These are phyloP conservation scores for Drosophila incognita DNA, from an alignment of 2,888 invertebrate species.

Conservation along the genomic window DNA sequence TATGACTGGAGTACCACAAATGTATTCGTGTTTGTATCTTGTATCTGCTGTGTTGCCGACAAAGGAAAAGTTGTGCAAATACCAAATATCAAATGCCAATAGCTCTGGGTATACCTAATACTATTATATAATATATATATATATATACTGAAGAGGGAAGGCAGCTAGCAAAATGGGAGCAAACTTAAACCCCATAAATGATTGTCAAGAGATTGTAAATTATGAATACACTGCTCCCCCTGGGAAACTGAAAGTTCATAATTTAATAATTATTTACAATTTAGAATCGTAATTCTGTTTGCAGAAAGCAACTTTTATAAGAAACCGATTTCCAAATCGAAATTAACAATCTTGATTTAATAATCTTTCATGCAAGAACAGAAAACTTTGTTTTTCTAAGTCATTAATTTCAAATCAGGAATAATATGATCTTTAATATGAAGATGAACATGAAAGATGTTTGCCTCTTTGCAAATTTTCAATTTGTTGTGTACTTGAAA, in stretches of 20 bases:
- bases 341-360: too few species aligned
- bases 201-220: slow-evolving; percentile 44
- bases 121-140: slow-evolving; percentile 53
- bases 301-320: not conserved
- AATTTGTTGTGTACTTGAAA: not conserved
- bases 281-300: not conserved
- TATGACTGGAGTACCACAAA: slow-evolving; percentile 31
- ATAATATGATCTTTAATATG: too few species aligned
- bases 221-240: slow-evolving; percentile 11
- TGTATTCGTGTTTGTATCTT: slow-evolving; percentile 28
- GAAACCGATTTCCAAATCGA: too few species aligned
- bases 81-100: slow-evolving; percentile 49
- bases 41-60: slow-evolving; percentile 59
- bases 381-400: too few species aligned
- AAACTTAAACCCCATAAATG: slow-evolving; percentile 42
- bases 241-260: not conserved
- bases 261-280: not conserved
- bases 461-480: not conserved
- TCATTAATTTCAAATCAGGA: too few species aligned
- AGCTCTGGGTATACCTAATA: slow-evolving; percentile 56
- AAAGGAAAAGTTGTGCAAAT: slow-evolving; percentile 69
- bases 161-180: slow-evolving; percentile 41
- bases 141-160: slow-evolving; percentile 43
- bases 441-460: too few species aligned
- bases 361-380: too few species aligned